Evolutionary conservation across 2,888 invertebrate genomes (phyloP).

Genomic region (Nebria brevicollis): DNA sequence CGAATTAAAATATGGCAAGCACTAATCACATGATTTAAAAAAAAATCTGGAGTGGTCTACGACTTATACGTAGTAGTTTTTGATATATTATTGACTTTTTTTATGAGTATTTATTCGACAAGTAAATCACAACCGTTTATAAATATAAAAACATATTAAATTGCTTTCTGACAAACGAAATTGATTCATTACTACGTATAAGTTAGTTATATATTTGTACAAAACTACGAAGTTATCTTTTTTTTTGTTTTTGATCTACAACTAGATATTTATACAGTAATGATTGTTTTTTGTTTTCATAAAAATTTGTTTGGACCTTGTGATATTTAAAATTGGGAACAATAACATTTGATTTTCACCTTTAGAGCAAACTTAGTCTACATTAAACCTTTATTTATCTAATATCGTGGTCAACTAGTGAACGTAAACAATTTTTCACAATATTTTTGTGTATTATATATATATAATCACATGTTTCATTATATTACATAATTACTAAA

Average conservation of each 20-base stretch:
- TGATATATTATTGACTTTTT: slow-evolving; percentile 4
- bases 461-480: background rate
- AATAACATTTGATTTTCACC: slow-evolving; percentile 10
- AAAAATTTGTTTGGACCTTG: slow-evolving; percentile 41
- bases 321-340: slow-evolving; percentile 28
- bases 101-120: background rate
- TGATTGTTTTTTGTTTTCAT: slow-evolving; percentile 38
- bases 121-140: background rate
- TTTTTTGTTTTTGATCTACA: background rate
- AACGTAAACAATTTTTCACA: background rate
- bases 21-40: background rate
- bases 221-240: slow-evolving; percentile 10
- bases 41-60: background rate
- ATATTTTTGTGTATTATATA: background rate
- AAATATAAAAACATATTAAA: background rate
- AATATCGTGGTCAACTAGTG: background rate
- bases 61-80: background rate
- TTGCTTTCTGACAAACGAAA: too few relatives aligned
- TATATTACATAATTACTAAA: background rate
- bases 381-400: background rate
- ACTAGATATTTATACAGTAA: background rate
- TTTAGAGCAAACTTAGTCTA: background rate
- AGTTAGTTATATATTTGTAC: slow-evolving; percentile 25
- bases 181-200: background rate
- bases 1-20: slow-evolving; percentile 9